Evolutionary conservation across 2,888 invertebrate species (phyloP), one percentile per base, ranked within the genome.

Genomic region (Caenorhabditis zanzibari): DNA sequence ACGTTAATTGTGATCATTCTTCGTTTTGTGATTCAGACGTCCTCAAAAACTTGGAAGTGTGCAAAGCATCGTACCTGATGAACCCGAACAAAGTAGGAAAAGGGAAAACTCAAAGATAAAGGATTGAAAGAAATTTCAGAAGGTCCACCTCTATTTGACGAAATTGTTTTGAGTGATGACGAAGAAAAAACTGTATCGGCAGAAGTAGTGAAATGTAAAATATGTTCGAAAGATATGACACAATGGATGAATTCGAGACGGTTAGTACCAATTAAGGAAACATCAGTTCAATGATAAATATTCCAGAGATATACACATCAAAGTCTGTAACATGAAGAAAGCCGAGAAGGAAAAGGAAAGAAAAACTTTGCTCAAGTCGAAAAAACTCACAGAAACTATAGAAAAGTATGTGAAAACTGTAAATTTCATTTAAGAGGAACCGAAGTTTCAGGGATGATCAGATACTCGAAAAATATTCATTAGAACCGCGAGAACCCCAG

Each of bases 81-180:
- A 77, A 63, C 7, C 59, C 28, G 41, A 54, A 44, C 63, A 71
- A 64, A 47, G 44, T 64, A 24, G 47, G 41, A 1, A 61, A 35
- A 32, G 32, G 4, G 5, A 7, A 32, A 4, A 32, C 5, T 32
- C 7, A 6, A 7, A 32, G 32, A 32, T 32, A 32, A 32, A 32
- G 4, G 32, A n/a, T 14, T 35, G 14, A 16, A 16, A 49, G 9
- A 22, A 19, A 26, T n/a, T 68, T 69, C 38, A 71, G 71, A 49
- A 16, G 32, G 5, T n/a, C 54, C 68, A 12, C 24, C 54, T 16
- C 54, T 54, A 49, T 66, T 64, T 28, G 61, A 72, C 72, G 54
- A 72, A 73, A 73, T 83, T 26, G 47, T 56, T 6, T 24, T 83
- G 41, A 71, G 74, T 49, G 79, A 83, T 38, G 80, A 79, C 24